A percentile compares a stretch with the other conserved stretches of the same genome.
Evolutionary conservation across 92 coral and sea anemone species (phyloP).

Genomic region (Diadumene lineata): DNA sequence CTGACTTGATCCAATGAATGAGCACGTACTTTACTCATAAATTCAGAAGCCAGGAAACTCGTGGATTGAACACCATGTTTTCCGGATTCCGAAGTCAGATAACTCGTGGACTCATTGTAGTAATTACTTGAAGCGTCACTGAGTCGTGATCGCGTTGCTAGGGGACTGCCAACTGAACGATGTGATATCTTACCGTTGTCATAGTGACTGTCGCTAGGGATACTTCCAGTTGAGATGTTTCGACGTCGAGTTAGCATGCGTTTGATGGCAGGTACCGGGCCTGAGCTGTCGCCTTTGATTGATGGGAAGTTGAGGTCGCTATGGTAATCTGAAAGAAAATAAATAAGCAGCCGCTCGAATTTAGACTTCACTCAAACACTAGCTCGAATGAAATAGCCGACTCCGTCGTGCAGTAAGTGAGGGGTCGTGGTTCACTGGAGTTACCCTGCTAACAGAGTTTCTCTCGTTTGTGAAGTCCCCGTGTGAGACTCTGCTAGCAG

Average conservation of each 20-base stretch:
- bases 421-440: no score
- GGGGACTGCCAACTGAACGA: background rate
- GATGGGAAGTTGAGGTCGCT: background rate
- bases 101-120: background rate
- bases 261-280: background rate
- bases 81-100: no score
- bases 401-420: no score
- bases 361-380: no score
- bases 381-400: no score
- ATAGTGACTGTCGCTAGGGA: background rate
- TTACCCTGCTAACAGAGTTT: no score
- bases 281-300: background rate
- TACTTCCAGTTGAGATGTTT: constrained; percentile 37
- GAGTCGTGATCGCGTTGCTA: background rate
- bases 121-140: background rate
- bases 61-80: background rate
- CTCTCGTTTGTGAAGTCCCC: no score
- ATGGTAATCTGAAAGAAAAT: background rate
- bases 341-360: no score
- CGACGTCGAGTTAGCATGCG: constrained; percentile 11
- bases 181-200: background rate
- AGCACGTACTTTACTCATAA: background rate
- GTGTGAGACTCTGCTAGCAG: no score
- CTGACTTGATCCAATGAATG: background rate
- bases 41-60: background rate